Percentiles rank a stretch among this genome's conserved stretches.
These are phyloP conservation scores for Colletes gigas DNA, from an alignment of 1,140 invertebrate genomes.

Conservation along the genomic window DNA sequence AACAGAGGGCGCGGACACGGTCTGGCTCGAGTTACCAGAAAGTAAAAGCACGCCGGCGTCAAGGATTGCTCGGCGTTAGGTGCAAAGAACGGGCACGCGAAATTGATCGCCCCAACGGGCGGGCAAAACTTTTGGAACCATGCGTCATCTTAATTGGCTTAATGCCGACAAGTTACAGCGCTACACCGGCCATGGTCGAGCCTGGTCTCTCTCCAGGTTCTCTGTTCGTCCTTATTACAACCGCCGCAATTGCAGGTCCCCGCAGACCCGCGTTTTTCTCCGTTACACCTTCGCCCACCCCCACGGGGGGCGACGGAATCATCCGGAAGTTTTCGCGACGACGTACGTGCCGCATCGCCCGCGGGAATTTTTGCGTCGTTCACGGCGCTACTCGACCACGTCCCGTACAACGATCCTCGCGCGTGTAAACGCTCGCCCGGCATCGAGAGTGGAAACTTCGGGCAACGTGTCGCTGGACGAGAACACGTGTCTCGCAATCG, in stretches of 20 bases:
- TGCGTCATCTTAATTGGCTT: slow-evolving; percentile 79
- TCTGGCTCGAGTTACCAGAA: not conserved
- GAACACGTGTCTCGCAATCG: not conserved
- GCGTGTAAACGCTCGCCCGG: not conserved
- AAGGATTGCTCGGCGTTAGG: not conserved
- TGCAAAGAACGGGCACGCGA: slow-evolving; percentile 51
- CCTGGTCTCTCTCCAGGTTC: slow-evolving; percentile 3
- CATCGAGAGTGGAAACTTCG: not conserved
- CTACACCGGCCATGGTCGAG: slow-evolving; percentile 28
- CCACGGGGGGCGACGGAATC: slow-evolving; percentile 40
- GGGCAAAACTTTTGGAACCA: slow-evolving; percentile 71
- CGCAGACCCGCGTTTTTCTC: slow-evolving; percentile 25
- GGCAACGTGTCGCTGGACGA: not conserved
- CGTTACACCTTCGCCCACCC: not conserved
- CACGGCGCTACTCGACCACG: not conserved
- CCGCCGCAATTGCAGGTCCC: not conserved
- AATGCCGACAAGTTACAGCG: slow-evolving; percentile 74
- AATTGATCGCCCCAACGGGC: slow-evolving; percentile 68
- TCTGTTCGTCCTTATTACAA: not conserved
- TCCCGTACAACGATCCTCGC: slow-evolving; percentile 26
- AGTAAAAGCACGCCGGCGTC: slow-evolving; percentile 2
- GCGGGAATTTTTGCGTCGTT: not conserved
- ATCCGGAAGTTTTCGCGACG: slow-evolving; percentile 46
- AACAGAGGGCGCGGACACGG: slow-evolving; percentile 20
- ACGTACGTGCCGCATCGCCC: slow-evolving; percentile 28